These are phyloP conservation scores for Clostera curtula DNA, from an alignment of 2,888 invertebrate species.

Conservation along the genomic window DNA sequence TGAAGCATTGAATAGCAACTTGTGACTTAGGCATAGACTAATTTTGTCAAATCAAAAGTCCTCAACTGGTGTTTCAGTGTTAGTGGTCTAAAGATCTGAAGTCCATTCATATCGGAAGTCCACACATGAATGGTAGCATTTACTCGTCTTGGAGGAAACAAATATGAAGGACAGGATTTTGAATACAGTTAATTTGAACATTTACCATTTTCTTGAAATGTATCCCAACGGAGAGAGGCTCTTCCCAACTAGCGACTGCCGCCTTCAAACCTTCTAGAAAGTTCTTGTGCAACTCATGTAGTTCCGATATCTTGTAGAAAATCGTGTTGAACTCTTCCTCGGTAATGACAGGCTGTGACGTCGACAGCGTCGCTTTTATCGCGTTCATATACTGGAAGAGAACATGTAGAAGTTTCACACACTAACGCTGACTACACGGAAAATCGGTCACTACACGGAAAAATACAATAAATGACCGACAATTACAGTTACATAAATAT, in stretches of 20 bases:
- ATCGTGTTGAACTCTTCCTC: slow-evolving; percentile 92
- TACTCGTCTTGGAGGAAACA: too few relatives aligned
- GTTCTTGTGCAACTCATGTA: slow-evolving; percentile 86
- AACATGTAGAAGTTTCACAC: not conserved
- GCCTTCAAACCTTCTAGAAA: slow-evolving; percentile 86
- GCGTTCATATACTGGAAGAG: slow-evolving; percentile 90
- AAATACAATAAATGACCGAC: too few relatives aligned
- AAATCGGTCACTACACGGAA: not conserved
- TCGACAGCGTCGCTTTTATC: slow-evolving; percentile 88
- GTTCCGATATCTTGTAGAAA: slow-evolving; percentile 93
- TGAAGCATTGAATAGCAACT: too few relatives aligned
- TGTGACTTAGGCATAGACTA: too few relatives aligned
- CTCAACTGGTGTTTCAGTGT: too few relatives aligned
- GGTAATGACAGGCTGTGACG: slow-evolving; percentile 92
- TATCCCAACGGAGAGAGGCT: slow-evolving; percentile 85
- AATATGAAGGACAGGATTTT: too few relatives aligned
- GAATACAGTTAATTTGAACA: slow-evolving; percentile 1
- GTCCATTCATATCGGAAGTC: too few relatives aligned
- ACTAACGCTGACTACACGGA: not conserved
- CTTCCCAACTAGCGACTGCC: slow-evolving; percentile 83
- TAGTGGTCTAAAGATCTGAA: too few relatives aligned
- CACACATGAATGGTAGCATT: too few relatives aligned
- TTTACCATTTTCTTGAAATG: slow-evolving; percentile 88
- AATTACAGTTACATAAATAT: too few relatives aligned
- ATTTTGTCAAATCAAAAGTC: too few relatives aligned